Evolutionary conservation across 1,140 invertebrate species (phyloP).

Genomic region (Tetramorium parvispinum): DNA sequence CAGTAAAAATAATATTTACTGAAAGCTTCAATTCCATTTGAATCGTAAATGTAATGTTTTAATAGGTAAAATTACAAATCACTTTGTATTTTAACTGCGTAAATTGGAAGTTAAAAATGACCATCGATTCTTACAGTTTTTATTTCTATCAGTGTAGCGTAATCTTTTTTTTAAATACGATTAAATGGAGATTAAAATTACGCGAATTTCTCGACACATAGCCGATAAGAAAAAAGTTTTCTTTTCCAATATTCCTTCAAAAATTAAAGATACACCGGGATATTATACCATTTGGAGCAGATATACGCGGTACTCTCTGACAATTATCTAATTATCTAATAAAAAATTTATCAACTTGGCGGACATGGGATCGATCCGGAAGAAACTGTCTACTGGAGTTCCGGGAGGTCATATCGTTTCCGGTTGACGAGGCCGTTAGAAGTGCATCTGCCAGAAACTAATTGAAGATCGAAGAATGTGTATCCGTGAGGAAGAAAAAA

Average conservation of each 20-base stretch:
- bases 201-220: neutral
- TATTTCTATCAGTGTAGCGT: no score
- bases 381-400: neutral
- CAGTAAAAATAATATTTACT: no score
- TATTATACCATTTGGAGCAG: neutral
- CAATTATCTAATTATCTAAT: constrained; percentile 31
- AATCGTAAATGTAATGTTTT: no score
- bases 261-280: neutral
- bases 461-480: constrained; percentile 50
- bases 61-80: no score
- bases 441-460: constrained; percentile 47
- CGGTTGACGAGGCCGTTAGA: constrained; percentile 39
- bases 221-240: neutral
- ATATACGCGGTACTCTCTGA: neutral
- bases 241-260: neutral
- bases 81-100: no score
- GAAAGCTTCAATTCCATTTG: no score
- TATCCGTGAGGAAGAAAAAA: constrained; percentile 30
- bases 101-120: no score
- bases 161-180: neutral
- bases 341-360: constrained; percentile 40
- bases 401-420: constrained; percentile 42
- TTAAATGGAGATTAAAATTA: neutral
- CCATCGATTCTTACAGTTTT: no score
- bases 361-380: constrained; percentile 28